phyloP scores from a whole-genome alignment of 2,888 invertebrate genomes.

The Sinohyriopsis cumingii region DNA sequence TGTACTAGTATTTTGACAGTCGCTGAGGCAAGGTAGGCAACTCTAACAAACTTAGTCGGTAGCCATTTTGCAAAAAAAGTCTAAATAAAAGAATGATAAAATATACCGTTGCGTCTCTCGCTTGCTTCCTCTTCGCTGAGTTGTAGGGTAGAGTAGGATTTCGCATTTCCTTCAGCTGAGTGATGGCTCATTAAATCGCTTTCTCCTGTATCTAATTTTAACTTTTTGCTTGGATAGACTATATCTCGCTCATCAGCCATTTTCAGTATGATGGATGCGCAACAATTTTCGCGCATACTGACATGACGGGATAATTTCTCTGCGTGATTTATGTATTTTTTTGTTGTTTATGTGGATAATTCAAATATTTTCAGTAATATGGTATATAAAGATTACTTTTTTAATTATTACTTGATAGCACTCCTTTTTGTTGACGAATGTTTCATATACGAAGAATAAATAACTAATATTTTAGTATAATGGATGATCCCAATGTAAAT shows the following conservation, averaged over 20 bases:
- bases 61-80: neutral
- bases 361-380: neutral
- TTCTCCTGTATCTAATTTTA: constrained; percentile 16
- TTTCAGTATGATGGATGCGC: constrained; percentile 14
- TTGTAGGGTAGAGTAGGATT: constrained; percentile 4
- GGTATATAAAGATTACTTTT: neutral
- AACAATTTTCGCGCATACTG: constrained; percentile 6
- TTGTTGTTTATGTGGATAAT: neutral
- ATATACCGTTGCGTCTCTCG: constrained; percentile 6
- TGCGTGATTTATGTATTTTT: neutral
- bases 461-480: too few species aligned
- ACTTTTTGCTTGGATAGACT: constrained; percentile 30
- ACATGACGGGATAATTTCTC: neutral
- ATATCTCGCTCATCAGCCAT: constrained; percentile 38
- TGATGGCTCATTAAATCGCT: constrained; percentile 5
- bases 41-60: neutral
- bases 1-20: neutral
- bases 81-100: neutral
- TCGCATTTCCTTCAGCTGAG: constrained; percentile 4
- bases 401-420: too few species aligned
- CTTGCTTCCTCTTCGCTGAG: constrained; percentile 4
- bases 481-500: too few species aligned
- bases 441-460: too few species aligned
- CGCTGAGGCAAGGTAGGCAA: neutral
- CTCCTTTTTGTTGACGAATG: too few species aligned